phyloP scores from a whole-genome alignment of 2,113 vertebrate genomes.

The Paradisaea rubra region DNA sequence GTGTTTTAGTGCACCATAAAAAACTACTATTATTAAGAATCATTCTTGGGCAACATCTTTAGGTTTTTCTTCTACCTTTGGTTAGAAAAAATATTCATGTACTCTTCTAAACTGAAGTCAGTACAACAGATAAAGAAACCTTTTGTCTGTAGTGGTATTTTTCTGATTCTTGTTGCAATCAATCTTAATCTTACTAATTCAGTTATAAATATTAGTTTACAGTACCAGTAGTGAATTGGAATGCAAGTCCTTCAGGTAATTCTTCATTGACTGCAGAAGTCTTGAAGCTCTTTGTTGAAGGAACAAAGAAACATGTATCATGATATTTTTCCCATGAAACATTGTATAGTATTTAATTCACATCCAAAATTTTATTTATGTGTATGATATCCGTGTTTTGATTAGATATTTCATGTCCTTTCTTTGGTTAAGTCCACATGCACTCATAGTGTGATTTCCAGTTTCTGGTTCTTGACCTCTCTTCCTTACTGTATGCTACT shows the following conservation, averaged over 20 bases:
- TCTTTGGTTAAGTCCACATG: neutral
- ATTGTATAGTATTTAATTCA: neutral
- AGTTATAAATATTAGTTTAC: neutral
- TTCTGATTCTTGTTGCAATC: neutral
- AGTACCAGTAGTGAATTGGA: neutral
- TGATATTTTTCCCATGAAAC: neutral
- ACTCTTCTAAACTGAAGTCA: neutral
- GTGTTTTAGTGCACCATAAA: neutral
- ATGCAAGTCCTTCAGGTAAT: neutral
- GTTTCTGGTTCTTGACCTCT: neutral
- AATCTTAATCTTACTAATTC: neutral
- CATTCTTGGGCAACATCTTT: neutral
- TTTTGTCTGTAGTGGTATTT: neutral
- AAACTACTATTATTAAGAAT: neutral
- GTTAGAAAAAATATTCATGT: neutral
- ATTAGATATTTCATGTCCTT: neutral
- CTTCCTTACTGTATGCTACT: neutral
- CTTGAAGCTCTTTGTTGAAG: neutral
- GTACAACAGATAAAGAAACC: neutral
- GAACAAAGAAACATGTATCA: neutral
- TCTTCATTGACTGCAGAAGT: neutral
- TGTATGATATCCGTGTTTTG: neutral
- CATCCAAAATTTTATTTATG: neutral
- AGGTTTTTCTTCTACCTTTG: neutral
- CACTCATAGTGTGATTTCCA: neutral